Evolutionary conservation across 2,888 invertebrate genomes (phyloP).

Genomic region (Epinotia bilunana): DNA sequence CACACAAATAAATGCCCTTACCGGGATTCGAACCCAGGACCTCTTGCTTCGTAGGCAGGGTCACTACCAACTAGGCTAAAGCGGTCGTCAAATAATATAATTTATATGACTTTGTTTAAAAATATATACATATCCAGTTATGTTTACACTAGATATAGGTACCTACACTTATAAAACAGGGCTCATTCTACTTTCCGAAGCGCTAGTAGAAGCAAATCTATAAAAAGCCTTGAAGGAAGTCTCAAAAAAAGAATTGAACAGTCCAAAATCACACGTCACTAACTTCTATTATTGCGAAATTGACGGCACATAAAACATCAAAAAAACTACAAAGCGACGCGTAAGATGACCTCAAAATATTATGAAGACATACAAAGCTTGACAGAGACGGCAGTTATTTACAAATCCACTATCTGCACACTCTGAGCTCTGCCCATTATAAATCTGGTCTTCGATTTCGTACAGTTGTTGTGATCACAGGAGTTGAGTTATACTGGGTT

Average conservation of each 20-base stretch:
- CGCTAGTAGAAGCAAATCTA: too few species aligned
- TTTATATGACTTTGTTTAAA: too few species aligned
- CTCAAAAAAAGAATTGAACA: background rate
- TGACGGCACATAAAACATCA: slow-evolving; percentile 39
- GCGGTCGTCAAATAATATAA: too few species aligned
- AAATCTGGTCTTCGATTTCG: background rate
- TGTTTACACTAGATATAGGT: too few species aligned
- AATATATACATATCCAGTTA: too few species aligned
- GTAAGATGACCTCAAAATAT: slow-evolving; percentile 40
- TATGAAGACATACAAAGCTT: slow-evolving; percentile 28
- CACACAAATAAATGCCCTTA: too few species aligned
- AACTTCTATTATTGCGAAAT: slow-evolving; percentile 22
- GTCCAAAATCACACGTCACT: slow-evolving; percentile 7
- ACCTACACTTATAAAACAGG: too few species aligned
- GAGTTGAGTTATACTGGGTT: background rate
- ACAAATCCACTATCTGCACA: background rate
- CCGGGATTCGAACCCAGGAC: too few species aligned
- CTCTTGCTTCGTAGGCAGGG: too few species aligned
- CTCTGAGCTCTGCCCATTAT: background rate
- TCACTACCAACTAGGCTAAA: too few species aligned
- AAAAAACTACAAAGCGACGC: slow-evolving; percentile 27
- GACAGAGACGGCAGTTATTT: slow-evolving; percentile 27
- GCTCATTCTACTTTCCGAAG: too few species aligned
- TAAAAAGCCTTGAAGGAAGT: background rate
- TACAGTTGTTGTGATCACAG: background rate